Conservation (phyloP, 2,113 vertebrate species). For the Prionailurus bengalensis region DNA sequence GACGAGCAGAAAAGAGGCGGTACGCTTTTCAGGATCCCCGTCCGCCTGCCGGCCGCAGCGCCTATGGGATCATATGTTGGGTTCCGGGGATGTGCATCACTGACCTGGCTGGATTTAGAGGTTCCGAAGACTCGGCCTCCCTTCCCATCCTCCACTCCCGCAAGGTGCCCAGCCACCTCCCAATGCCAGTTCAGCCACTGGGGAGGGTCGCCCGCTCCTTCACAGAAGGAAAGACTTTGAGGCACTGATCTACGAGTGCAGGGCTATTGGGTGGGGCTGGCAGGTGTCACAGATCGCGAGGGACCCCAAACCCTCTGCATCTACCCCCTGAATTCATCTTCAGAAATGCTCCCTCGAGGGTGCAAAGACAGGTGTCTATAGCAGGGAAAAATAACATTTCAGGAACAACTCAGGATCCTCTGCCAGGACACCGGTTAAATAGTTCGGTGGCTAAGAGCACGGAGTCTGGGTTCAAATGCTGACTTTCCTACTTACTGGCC, state of each 20-base stretch:
- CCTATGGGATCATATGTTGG: constrained; percentile 28
- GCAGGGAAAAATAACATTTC: background rate
- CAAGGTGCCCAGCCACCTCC: background rate
- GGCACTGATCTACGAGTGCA: background rate
- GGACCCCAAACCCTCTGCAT: background rate
- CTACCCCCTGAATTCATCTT: background rate
- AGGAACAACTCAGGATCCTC: background rate
- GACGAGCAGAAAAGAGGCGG: constrained; percentile 71
- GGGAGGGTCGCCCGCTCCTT: background rate
- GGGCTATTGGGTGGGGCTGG: background rate
- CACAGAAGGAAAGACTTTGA: background rate
- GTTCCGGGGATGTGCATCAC: constrained; percentile 11
- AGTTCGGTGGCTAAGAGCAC: background rate
- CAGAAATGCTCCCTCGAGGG: background rate
- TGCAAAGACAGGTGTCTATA: background rate
- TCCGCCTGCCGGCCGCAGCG: constrained; percentile 22
- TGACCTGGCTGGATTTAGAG: constrained; percentile 56
- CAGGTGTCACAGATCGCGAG: background rate
- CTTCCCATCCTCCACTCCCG: background rate
- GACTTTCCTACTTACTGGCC: background rate
- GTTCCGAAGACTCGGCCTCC: background rate
- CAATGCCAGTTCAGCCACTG: background rate
- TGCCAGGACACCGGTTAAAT: background rate
- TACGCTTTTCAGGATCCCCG: constrained; percentile 77
- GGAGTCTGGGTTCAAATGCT: background rate